Evolutionary conservation across 1,140 invertebrate genomes (phyloP).

Genomic region (Lineus longissimus): DNA sequence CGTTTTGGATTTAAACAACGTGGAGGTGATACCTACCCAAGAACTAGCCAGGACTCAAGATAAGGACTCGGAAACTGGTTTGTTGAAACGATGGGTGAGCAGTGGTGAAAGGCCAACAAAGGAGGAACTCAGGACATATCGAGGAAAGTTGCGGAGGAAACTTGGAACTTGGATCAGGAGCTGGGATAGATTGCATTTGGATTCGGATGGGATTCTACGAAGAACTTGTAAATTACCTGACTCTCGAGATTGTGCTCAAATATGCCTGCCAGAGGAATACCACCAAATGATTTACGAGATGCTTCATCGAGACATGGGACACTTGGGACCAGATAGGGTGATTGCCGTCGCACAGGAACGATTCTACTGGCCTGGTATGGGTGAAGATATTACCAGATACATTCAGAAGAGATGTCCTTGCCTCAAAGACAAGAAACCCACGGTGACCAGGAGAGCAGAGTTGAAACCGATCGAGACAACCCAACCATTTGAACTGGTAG

Average conservation of each 20-base stretch:
- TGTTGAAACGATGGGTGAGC: no score
- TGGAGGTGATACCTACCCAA: no score
- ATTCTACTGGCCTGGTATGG: conserved; percentile 21
- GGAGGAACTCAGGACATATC: no score
- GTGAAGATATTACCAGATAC: conserved; percentile 9
- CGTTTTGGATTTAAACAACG: no score
- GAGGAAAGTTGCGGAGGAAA: no score
- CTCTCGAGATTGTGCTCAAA: conserved; percentile 9
- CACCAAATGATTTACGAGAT: background rate
- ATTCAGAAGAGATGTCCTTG: conserved; percentile 16
- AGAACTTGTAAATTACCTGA: background rate
- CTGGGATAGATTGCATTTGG: conserved; percentile 1
- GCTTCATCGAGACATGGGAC: conserved; percentile 19
- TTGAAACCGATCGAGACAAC: conserved; percentile 10
- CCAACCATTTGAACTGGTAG: conserved; percentile 18
- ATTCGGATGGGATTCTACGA: background rate
- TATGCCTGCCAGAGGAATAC: conserved; percentile 15
- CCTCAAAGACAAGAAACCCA: conserved; percentile 17
- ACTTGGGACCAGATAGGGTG: conserved; percentile 17
- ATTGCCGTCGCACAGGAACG: conserved; percentile 16
- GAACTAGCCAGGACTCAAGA: no score
- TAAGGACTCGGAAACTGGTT: no score
- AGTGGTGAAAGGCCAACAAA: no score
- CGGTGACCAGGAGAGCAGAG: no score
- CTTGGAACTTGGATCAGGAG: background rate